Conservation (phyloP, 35 echinoderm and acorn worm species). For the Eucidaris tribuloides region DNA sequence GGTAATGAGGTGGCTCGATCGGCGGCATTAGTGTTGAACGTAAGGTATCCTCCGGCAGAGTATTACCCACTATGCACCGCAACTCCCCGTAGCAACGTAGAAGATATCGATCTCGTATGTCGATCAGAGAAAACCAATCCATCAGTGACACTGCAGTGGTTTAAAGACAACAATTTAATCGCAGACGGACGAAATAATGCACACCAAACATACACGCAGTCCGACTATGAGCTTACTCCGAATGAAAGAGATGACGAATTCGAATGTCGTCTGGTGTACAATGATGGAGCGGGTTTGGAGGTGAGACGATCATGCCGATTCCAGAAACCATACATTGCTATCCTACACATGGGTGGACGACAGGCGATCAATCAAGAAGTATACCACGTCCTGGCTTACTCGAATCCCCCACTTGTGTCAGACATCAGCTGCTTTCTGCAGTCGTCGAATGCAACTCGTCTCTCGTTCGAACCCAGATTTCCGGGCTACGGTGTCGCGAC, state of each 20-base stretch:
- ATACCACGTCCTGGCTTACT: neutral
- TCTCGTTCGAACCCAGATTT: neutral
- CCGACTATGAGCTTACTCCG: neutral
- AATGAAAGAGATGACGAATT: neutral
- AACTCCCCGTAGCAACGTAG: neutral
- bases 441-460: neutral
- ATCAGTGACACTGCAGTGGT: neutral
- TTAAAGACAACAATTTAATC: neutral
- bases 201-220: neutral
- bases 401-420: neutral
- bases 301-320: neutral
- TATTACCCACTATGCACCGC: constrained; percentile 2
- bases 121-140: constrained; percentile 7
- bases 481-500: constrained; percentile 4
- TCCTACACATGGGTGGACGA: neutral
- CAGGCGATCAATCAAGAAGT: no score
- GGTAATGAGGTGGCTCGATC: neutral
- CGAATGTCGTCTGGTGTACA: neutral
- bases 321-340: neutral
- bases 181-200: neutral
- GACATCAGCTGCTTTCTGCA: neutral
- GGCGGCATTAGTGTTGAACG: neutral
- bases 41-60: constrained; percentile 9
- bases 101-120: neutral
- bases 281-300: neutral